Evolutionary conservation across 2,113 vertebrate species (phyloP), one percentile per base, ranked within the genome.

Genomic region (Ameiurus melas): DNA sequence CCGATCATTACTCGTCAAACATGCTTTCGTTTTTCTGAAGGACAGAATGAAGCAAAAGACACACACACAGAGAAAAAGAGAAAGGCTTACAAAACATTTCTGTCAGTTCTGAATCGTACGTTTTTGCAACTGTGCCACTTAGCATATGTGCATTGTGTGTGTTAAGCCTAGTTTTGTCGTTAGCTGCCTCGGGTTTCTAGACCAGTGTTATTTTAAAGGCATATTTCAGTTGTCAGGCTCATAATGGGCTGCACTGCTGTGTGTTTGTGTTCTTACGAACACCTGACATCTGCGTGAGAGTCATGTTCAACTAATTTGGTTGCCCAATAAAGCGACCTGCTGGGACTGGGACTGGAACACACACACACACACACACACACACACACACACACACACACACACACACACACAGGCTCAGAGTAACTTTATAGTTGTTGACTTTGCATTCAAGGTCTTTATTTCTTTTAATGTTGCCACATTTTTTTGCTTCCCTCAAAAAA

Each of bases 211-310:
- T 86, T 87, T 83, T 83, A 83, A 90, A 87, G 53, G 68, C 71
- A 84, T 47, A 62, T 90, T 22, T 87, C 51, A 47, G 79, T 25
- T 75, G 60, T 75, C 25, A 13, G 86, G 12, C 55, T 66, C 51
- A 60, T 79, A 87, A 85, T 86, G 85, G 64, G 36, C 73, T 82
- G 79, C 53, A 60, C 86, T 60, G 86, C 75, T 39, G 19, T 81
- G 77, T 85, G 47, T 89, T 87, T 90, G 82, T 85, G 77, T 85
- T 85, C 87, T 87, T 84, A 33, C 22, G 17, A 85, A 84, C 87
- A 89, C 90, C 90, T 90, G 90, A 90, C 87, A 90, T 89, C 90
- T 90, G 90, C 57, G 57, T 66, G 64, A 82, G 75, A 86, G 87
- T 87, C 85, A 87, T 77, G 82, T 83, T 87, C 82, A 81, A 60